Percentiles rank a stretch among this genome's conserved stretches.
Conservation (phyloP, 2,797 vertebrate genomes). For the Sebastes nivosus region DNA sequence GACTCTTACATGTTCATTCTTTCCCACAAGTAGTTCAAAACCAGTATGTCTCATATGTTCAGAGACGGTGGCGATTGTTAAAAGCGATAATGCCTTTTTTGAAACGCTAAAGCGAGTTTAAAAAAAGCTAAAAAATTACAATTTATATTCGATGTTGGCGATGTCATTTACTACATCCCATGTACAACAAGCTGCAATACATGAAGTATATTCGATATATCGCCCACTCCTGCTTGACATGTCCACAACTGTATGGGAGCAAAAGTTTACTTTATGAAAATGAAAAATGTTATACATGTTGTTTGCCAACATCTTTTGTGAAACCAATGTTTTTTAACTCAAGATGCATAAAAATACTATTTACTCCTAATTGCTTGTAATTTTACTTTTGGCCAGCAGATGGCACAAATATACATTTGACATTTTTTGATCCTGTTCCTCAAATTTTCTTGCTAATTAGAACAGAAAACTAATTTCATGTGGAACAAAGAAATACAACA, state of each 20-base stretch:
- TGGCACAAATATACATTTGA: slow-evolving; percentile 24
- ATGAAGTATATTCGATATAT: no score
- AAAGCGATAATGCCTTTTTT: no score
- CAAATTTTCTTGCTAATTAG: not conserved
- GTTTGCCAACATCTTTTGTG: not conserved
- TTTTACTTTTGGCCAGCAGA: slow-evolving; percentile 41
- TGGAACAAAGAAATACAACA: not conserved
- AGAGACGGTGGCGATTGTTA: no score
- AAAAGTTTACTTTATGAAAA: not conserved
- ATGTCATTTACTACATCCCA: no score
- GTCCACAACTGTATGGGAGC: not conserved
- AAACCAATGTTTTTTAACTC: not conserved
- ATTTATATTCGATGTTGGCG: no score
- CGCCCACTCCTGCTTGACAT: not conserved
- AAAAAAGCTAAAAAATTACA: no score
- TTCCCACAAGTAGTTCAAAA: no score
- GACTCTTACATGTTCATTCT: not conserved
- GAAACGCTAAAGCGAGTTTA: no score
- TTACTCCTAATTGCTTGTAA: not conserved
- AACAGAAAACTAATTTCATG: not conserved
- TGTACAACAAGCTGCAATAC: no score
- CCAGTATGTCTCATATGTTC: no score
- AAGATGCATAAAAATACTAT: not conserved
- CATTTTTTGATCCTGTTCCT: not conserved
- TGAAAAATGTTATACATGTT: not conserved